A percentile compares a stretch with the other conserved stretches of the same genome.
These are phyloP conservation scores for Troglohyphantes excavatus DNA, from an alignment of 2,888 invertebrate species.

Conservation along the genomic window DNA sequence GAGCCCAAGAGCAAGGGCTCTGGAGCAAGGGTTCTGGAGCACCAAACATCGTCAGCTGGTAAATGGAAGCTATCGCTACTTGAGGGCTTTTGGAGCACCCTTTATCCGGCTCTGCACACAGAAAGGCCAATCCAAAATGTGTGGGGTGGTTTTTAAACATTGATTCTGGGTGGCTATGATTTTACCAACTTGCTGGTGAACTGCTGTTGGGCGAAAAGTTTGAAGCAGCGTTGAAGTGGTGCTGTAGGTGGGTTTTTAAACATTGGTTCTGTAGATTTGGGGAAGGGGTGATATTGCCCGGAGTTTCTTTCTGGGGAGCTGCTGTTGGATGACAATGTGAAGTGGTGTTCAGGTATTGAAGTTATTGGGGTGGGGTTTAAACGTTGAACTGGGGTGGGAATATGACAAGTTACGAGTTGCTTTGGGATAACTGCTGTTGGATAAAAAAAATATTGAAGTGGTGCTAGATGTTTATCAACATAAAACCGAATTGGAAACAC, in stretches of 20 bases:
- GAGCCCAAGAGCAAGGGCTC: slow-evolving; percentile 39
- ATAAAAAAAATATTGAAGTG: too few species aligned
- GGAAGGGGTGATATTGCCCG: background rate
- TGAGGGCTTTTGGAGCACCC: slow-evolving; percentile 54
- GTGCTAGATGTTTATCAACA: too few species aligned
- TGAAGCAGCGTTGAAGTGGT: background rate
- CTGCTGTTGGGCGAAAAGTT: slow-evolving; percentile 11
- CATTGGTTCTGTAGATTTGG: background rate
- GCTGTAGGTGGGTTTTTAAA: background rate
- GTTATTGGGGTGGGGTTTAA: too few species aligned
- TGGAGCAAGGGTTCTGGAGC: slow-evolving; percentile 21
- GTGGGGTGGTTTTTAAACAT: background rate
- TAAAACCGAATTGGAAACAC: too few species aligned
- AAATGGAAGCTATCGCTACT: slow-evolving; percentile 45
- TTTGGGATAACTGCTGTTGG: too few species aligned
- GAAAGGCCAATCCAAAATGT: background rate
- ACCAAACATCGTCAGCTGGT: slow-evolving; percentile 65
- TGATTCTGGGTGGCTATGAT: background rate
- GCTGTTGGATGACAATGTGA: background rate
- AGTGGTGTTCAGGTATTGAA: too few species aligned
- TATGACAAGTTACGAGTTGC: too few species aligned
- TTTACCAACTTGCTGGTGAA: background rate
- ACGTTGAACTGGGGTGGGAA: too few species aligned
- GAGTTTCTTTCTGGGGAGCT: background rate
- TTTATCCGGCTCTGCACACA: background rate